Conservation (phyloP, 2,888 invertebrate genomes). For the Dusona sp. region DNA sequence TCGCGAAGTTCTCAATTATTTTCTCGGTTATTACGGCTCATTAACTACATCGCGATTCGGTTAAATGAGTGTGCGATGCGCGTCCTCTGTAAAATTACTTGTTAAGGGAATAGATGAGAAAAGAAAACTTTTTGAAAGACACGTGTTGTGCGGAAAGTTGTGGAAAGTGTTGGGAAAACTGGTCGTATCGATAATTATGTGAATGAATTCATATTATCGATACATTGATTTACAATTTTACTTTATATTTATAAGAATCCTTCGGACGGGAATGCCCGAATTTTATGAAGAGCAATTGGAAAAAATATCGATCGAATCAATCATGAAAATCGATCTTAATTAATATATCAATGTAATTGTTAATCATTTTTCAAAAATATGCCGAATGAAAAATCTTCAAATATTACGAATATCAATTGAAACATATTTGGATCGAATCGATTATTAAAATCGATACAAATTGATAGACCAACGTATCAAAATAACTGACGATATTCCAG, state of each 20-base stretch:
- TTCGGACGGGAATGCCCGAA: neutral
- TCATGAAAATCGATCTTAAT: neutral
- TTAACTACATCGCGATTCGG: conserved; percentile 7
- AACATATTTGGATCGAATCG: too few species aligned
- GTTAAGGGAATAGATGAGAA: neutral
- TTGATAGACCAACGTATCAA: neutral
- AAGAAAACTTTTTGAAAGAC: neutral
- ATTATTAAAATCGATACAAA: neutral
- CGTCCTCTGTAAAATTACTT: conserved; percentile 6
- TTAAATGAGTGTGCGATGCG: conserved; percentile 1
- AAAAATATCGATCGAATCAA: neutral
- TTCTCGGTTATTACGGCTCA: conserved; percentile 15
- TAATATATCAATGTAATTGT: too few species aligned
- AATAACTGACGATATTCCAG: neutral
- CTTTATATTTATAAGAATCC: neutral
- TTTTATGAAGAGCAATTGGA: neutral
- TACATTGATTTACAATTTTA: neutral
- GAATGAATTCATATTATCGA: neutral
- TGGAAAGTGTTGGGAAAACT: neutral
- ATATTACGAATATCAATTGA: too few species aligned
- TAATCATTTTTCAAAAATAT: too few species aligned
- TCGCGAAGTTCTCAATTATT: conserved; percentile 2
- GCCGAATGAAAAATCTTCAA: too few species aligned
- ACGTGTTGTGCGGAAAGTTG: neutral
- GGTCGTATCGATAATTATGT: neutral